A percentile compares a stretch with the other conserved stretches of the same genome.
phyloP scores from a whole-genome alignment of 1,140 invertebrate genomes.

The Temnothorax nylanderi region DNA sequence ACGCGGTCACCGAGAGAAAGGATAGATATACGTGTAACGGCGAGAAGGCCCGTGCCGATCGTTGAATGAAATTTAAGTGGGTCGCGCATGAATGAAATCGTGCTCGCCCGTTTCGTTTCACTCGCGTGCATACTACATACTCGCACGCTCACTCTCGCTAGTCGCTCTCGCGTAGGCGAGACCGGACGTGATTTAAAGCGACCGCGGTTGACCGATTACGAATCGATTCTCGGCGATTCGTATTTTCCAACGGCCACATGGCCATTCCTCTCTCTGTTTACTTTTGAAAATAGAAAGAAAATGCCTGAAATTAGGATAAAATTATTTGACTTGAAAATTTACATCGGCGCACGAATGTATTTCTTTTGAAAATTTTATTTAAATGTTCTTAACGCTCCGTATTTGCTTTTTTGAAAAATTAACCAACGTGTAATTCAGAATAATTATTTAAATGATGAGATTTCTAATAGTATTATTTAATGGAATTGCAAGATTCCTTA shows the following conservation, averaged over 20 bases:
- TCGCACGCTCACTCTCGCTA: conserved; percentile 28
- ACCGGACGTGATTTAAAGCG: conserved; percentile 78
- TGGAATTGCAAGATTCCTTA: not conserved
- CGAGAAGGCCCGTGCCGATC: conserved; percentile 60
- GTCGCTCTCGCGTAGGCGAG: conserved; percentile 71
- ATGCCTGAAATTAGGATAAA: too few species aligned
- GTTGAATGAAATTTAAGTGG: conserved; percentile 80
- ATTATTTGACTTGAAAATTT: not conserved
- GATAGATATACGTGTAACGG: conserved; percentile 58
- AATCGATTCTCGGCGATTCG: conserved; percentile 59
- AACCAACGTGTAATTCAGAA: not conserved
- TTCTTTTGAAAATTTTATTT: not conserved
- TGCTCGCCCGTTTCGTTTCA: conserved; percentile 46
- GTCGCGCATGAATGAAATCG: conserved; percentile 80
- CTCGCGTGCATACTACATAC: conserved; percentile 20
- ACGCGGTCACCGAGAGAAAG: conserved; percentile 66
- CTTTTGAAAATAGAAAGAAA: not conserved
- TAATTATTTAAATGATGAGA: not conserved
- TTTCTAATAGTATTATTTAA: not conserved
- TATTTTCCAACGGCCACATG: not conserved
- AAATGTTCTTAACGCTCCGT: not conserved
- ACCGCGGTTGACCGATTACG: conserved; percentile 67
- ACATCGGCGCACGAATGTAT: not conserved
- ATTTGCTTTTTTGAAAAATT: not conserved
- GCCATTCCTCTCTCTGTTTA: not conserved